Evolutionary conservation across 2,113 vertebrate species (phyloP).

Genomic region (Artemisiospiza belli): DNA sequence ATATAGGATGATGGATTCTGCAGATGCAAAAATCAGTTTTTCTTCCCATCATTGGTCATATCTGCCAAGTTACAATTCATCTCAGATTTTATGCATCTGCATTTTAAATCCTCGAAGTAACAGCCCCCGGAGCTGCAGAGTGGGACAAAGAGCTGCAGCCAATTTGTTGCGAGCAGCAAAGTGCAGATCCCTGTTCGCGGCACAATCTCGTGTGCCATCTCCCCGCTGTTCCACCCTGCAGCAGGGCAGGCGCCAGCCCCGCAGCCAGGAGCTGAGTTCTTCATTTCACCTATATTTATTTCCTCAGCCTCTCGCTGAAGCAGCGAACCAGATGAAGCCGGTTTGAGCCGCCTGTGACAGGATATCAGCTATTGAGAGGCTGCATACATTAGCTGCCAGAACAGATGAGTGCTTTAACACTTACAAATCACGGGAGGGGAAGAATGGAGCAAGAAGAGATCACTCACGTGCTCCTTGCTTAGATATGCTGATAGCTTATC

Average conservation of each 20-base stretch:
- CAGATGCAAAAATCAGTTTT: neutral
- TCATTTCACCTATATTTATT: slow-evolving; percentile 53
- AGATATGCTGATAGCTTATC: slow-evolving; percentile 69
- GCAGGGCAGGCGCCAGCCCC: neutral
- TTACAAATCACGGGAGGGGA: slow-evolving; percentile 40
- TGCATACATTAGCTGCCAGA: slow-evolving; percentile 67
- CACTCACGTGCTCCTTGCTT: slow-evolving; percentile 40
- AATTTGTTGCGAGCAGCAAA: neutral
- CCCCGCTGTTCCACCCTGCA: neutral
- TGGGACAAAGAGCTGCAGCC: neutral
- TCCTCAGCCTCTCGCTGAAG: slow-evolving; percentile 27
- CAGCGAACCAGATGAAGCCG: slow-evolving; percentile 56
- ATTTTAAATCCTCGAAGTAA: slow-evolving; percentile 9
- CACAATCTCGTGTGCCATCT: neutral
- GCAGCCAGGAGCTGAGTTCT: neutral
- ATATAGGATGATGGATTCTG: neutral
- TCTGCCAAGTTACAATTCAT: neutral
- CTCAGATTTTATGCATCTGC: slow-evolving; percentile 6
- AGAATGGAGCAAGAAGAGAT: slow-evolving; percentile 60
- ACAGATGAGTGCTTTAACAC: slow-evolving; percentile 62
- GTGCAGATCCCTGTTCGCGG: neutral
- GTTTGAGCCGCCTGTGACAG: slow-evolving; percentile 58
- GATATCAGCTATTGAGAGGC: slow-evolving; percentile 66
- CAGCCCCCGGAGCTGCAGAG: neutral
- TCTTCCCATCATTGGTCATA: neutral